Base-by-base conservation (phyloP, 2,797 vertebrate species). In the Monodelphis domestica region DNA sequence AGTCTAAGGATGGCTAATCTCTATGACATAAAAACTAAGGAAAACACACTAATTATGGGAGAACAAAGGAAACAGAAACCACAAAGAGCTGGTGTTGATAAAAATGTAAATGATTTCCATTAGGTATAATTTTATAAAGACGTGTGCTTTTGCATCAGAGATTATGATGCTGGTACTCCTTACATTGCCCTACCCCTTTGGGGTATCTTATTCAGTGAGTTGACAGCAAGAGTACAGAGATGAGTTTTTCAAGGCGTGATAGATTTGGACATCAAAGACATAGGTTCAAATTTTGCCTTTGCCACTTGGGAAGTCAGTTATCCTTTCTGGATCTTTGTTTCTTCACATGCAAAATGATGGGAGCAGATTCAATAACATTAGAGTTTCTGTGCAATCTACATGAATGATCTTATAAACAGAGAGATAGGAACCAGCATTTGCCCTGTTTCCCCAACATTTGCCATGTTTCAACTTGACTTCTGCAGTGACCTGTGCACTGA, bases 1-100 rank as follows among this genome's bases (percentile, higher is more conserved):
- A 93, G 52, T 88, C 45, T 28, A 91, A 91, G 94, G 14, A 63
- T 50, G 94, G 88, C 15, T 87, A 78, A 92, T 92, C 52, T 95
- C n/a, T 90, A n/a, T 51, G 87, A 56, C 10, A 89, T 78, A 29
- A 91, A 93, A 93, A 87, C 38, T 45, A 78, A 45, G 38, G 21
- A 9, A 78, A 78, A 78, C 21, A 45, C 70, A 78, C 38, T 26
- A 26, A 17, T 51, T 45, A 30, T 3, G 26, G 89, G 90, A 55
- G 91, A 91, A 55, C 29, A 45, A 78, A 53, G 26, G 38, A 90
- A 29, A 92, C 63, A 89, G 63, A 57, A 78, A 11, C 33, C n/a
- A 90, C 21, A 78, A 93, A 93, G 54, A 63, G 1, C 0, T 90
- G 12, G 51, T 88, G 33, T 10, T 84, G 89, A 94, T 95, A 63